phyloP scores from a whole-genome alignment of 2,888 invertebrate genomes.

The Quadroppia sp. region DNA sequence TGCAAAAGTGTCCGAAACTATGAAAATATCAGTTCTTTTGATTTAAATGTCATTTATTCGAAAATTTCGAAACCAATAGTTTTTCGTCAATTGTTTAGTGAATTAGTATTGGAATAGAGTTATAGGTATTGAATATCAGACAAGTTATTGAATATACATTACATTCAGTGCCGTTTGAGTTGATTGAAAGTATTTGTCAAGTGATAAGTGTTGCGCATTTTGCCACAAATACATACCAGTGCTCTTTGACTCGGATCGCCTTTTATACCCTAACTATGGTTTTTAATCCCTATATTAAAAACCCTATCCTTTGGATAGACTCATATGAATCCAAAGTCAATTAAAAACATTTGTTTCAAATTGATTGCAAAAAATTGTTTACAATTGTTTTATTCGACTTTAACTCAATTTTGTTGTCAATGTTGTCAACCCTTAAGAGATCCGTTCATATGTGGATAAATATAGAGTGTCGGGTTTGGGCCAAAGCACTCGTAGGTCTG shows the following conservation, averaged over 20 bases:
- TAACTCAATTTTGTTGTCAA: background rate
- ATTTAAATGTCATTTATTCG: background rate
- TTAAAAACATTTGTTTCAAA: background rate
- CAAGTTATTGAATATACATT: background rate
- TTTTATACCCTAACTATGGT: background rate
- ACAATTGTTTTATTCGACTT: background rate
- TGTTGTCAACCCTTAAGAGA: background rate
- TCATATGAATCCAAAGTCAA: background rate
- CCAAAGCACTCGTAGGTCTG: slow-evolving; percentile 2
- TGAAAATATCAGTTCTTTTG: background rate
- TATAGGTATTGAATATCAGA: background rate
- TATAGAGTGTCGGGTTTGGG: slow-evolving; percentile 25
- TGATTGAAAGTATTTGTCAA: background rate
- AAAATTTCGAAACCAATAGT: background rate
- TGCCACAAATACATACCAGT: background rate
- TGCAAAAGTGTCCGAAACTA: background rate
- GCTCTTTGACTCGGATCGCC: background rate
- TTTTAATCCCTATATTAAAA: background rate
- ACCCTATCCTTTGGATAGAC: background rate
- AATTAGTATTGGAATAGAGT: background rate
- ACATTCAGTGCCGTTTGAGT: background rate
- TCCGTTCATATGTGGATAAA: background rate
- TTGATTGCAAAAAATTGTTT: background rate
- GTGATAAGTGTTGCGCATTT: slow-evolving; percentile 33
- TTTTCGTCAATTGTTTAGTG: background rate